Evolutionary conservation across 2,113 vertebrate species (phyloP), one percentile per base, ranked within the genome.

Genomic region (Sturnira hondurensis): DNA sequence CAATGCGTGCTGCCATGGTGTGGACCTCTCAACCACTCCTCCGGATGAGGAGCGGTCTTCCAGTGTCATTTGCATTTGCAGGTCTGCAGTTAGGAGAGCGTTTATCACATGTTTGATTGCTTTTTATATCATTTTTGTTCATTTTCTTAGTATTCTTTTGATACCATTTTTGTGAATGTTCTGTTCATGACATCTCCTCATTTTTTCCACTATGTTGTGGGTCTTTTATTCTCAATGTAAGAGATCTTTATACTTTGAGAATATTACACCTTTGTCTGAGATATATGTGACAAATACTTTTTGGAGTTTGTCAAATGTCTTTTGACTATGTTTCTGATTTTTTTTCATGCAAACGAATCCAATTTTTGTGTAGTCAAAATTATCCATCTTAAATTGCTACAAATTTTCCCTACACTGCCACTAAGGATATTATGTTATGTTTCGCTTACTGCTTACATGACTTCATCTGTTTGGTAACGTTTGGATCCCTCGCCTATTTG

Each of bases 1-100:
- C 38, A 8, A 7, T 6, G 4, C 1, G 14, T 5, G 6, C 10
- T 7, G 24, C 38, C 47, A 47, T 1, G 2, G 17, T 3, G 2
- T 43, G 2, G 43, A 19, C 6, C 26, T 47, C 13, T 43, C 38
- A 15, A 12, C 52, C 36, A 4, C 1, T 13, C 61, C 31, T 26
- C 3, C 6, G 36, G 70, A 12, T 24, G 22, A 41, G 56, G 33
- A 80, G 5, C 0, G 0, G 10, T 17, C 2, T 31, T 82, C 19
- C 61, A 47, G 7, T 6, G 4, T 54, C 31, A 3, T 15, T 43
- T 47, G 33, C 38, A 38, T n/a, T 54, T 50, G 19, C 2, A 24
- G 2, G 31, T 74, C n/a, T 88, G 19, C 7, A 5, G 22, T 24
- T 22, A 28, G 0, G 5, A 38, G 36, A 70, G 28, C 56, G 13